Conservation (phyloP, 2,113 vertebrate species). For the Phaetusa simplex region DNA sequence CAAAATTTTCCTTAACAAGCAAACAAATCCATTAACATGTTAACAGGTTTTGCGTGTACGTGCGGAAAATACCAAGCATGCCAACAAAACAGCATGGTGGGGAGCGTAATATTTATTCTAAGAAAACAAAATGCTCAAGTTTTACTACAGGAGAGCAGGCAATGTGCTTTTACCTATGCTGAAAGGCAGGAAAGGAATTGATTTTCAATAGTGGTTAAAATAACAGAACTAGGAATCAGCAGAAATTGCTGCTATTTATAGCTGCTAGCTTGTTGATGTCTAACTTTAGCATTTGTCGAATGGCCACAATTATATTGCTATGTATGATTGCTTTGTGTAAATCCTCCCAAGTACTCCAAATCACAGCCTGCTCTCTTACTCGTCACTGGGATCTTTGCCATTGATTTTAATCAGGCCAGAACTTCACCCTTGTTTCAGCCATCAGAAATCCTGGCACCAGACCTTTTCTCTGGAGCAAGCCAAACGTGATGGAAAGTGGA, state of each 20-base stretch:
- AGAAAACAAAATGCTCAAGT: neutral
- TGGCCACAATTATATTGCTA: neutral
- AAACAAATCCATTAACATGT: constrained; percentile 56
- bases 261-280: neutral
- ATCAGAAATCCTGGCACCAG: constrained; percentile 36
- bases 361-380: constrained; percentile 23
- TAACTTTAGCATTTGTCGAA: constrained; percentile 22
- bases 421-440: constrained; percentile 32
- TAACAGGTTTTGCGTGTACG: constrained; percentile 7
- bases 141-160: fast-evolving
- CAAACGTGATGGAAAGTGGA: neutral
- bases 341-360: constrained; percentile 14
- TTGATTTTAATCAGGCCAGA: constrained; percentile 28
- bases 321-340: constrained; percentile 12
- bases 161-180: neutral
- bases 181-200: neutral
- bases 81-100: neutral
- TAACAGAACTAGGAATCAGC: neutral
- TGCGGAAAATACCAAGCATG: constrained; percentile 3
- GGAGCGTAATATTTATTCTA: neutral
- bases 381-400: neutral
- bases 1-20: constrained; percentile 47
- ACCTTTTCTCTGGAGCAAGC: neutral
- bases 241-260: constrained; percentile 3
- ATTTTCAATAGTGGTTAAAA: neutral